Conservation (phyloP, 64 coral and sea anemone species). For the Pocillopora damicornis region DNA sequence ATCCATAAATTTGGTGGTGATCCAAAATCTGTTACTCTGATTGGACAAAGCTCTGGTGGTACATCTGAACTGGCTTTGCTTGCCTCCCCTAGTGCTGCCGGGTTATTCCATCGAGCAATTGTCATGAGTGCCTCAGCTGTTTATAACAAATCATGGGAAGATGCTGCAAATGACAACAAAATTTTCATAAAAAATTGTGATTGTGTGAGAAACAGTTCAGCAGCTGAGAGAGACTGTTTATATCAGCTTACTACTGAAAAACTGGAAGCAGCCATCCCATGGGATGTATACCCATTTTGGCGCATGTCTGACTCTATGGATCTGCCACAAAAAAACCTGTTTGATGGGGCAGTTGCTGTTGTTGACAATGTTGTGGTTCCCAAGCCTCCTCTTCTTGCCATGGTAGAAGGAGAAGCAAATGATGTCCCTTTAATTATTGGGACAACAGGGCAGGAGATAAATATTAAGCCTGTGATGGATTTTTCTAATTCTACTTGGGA, state of each 20-base stretch:
- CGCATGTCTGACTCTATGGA: constrained; percentile 37
- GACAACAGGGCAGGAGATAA: constrained; percentile 71
- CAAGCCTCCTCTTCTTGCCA: constrained; percentile 57
- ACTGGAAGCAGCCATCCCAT: constrained; percentile 62
- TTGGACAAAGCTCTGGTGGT: constrained; percentile 69
- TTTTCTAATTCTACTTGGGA: constrained; percentile 31
- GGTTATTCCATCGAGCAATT: constrained; percentile 58
- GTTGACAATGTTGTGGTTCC: constrained; percentile 73
- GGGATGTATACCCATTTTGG: constrained; percentile 77
- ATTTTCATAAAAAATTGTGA: constrained; percentile 50
- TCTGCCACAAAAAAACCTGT: constrained; percentile 57
- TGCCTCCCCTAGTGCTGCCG: constrained; percentile 22
- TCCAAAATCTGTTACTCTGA: constrained; percentile 42
- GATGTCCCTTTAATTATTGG: constrained; percentile 81
- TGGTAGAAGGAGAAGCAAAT: constrained; percentile 44
- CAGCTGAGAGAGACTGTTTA: constrained; percentile 35
- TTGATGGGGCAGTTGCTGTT: constrained; percentile 58
- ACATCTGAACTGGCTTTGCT: constrained; percentile 36
- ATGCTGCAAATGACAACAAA: constrained; percentile 63
- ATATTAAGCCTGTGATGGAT: constrained; percentile 17
- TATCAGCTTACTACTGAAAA: constrained; percentile 15
- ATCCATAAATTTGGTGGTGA: constrained; percentile 75
- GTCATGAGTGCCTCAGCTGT: constrained; percentile 17
- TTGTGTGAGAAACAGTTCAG: constrained; percentile 20
- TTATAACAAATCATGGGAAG: constrained; percentile 55